Percentiles rank a stretch among this genome's conserved stretches.
phyloP scores from a whole-genome alignment of 2,113 vertebrate genomes.

The Chlorocebus sabaeus region DNA sequence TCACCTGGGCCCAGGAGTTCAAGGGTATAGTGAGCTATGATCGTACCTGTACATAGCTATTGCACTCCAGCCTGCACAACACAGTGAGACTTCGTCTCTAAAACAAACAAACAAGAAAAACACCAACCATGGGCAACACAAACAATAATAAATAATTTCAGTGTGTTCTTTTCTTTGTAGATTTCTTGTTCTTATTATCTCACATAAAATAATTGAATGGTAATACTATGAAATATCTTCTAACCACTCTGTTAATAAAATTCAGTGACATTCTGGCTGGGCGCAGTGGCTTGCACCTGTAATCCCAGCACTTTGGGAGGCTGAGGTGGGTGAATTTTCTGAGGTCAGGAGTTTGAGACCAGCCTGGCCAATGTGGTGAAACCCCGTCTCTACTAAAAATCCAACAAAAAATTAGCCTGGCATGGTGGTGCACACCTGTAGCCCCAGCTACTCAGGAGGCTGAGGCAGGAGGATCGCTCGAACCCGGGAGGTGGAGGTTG shows the following conservation, averaged over 20 bases:
- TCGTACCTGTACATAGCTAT: background rate
- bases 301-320: no score
- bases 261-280: background rate
- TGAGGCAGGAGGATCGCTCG: no score
- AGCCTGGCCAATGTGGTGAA: no score
- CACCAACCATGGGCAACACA: background rate
- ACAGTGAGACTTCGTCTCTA: background rate
- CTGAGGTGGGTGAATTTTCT: no score
- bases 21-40: background rate
- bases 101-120: background rate
- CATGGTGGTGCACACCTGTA: no score
- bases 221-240: background rate
- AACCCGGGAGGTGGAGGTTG: no score
- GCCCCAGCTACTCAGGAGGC: no score
- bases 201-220: background rate
- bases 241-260: background rate
- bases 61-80: background rate
- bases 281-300: no score
- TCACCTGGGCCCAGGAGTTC: background rate
- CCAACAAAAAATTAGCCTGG: no score
- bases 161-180: background rate
- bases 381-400: no score
- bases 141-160: background rate
- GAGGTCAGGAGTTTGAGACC: no score
- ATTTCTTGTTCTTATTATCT: background rate